These are phyloP conservation scores for Bradynema listronoti DNA, from an alignment of 1,140 invertebrate species.

Conservation along the genomic window DNA sequence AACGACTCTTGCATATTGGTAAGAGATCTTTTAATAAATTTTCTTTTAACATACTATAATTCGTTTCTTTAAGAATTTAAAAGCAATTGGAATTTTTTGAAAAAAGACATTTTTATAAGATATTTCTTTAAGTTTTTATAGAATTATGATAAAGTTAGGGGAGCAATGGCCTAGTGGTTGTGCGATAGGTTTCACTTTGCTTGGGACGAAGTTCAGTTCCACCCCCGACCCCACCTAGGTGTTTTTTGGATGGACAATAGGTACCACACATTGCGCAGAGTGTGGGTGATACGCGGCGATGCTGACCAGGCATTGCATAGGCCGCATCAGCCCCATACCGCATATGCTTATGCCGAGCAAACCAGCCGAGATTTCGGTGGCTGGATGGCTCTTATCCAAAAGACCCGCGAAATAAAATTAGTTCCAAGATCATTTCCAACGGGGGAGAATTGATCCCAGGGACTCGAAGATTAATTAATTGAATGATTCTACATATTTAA, in stretches of 20 bases:
- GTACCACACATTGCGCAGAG: too few species aligned
- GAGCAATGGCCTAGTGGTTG: not conserved
- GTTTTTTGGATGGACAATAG: too few species aligned
- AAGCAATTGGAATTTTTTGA: not conserved
- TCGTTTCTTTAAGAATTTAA: not conserved
- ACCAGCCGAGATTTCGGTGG: too few species aligned
- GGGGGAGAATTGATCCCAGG: not conserved
- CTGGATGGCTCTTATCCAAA: too few species aligned
- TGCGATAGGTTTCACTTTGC: not conserved
- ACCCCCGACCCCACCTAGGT: too few species aligned
- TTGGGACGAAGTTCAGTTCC: too few species aligned
- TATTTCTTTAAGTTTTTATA: too few species aligned
- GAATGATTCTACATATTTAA: slow-evolving; percentile 15
- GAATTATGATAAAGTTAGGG: not conserved
- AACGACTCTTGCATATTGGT: slow-evolving; percentile 39
- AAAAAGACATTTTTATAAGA: not conserved
- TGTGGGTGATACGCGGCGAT: too few species aligned
- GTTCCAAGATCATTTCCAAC: not conserved
- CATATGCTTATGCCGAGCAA: too few species aligned
- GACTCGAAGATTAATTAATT: not conserved
- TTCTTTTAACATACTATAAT: not conserved
- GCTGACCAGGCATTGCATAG: too few species aligned
- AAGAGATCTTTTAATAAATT: not conserved
- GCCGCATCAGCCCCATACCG: too few species aligned
- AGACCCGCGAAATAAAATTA: too few species aligned